Conservation (phyloP, 2,797 vertebrate genomes). For the Naso thynnoides region DNA sequence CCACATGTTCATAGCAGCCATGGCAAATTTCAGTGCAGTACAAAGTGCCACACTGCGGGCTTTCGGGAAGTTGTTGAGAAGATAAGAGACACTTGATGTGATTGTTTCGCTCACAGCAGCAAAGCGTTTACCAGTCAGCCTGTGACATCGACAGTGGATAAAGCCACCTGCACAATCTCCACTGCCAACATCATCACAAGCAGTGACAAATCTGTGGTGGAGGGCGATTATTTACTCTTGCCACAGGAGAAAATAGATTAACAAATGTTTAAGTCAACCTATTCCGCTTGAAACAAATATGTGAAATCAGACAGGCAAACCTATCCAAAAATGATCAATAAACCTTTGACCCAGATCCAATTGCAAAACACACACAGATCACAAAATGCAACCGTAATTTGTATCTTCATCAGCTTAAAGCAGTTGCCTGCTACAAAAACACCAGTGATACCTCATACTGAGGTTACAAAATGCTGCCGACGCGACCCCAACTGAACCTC, state of each 20-base stretch:
- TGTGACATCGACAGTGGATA: conserved; percentile 26
- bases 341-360: too few relatives aligned
- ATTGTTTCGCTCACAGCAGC: conserved; percentile 31
- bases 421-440: too few relatives aligned
- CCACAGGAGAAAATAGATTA: conserved; percentile 6
- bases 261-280: conserved; percentile 10
- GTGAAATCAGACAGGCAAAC: too few relatives aligned
- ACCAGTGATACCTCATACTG: too few relatives aligned
- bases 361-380: too few relatives aligned
- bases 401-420: too few relatives aligned
- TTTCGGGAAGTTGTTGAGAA: conserved; percentile 9
- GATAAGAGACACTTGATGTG: conserved; percentile 7
- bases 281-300: too few relatives aligned
- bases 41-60: conserved; percentile 7
- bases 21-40: neutral
- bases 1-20: neutral
- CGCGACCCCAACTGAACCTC: too few relatives aligned
- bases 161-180: conserved; percentile 35
- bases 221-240: conserved; percentile 33
- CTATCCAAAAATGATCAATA: too few relatives aligned
- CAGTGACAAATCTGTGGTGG: conserved; percentile 27
- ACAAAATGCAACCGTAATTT: too few relatives aligned
- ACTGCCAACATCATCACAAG: conserved; percentile 15
- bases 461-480: too few relatives aligned
- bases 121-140: conserved; percentile 32